A percentile compares a stretch with the other conserved stretches of the same genome.
Evolutionary conservation across 2,888 invertebrate genomes (phyloP).

Genomic region (Tenthredo livida): DNA sequence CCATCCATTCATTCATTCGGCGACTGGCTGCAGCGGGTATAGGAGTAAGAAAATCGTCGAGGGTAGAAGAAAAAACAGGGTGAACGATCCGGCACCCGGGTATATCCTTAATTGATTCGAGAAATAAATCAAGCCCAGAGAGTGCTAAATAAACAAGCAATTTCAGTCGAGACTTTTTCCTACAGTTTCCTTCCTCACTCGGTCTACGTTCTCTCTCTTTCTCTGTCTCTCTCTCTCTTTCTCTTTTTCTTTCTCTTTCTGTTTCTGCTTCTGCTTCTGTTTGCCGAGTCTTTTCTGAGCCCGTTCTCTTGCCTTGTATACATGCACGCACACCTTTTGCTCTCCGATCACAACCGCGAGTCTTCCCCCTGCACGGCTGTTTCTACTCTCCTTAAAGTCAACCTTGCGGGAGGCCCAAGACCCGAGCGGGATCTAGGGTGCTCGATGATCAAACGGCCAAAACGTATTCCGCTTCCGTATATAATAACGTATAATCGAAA

Average conservation of each 20-base stretch:
- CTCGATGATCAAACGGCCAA: not conserved
- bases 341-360: constrained; percentile 1
- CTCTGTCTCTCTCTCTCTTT: not conserved
- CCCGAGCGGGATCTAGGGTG: not conserved
- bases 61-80: constrained; percentile 32
- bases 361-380: not conserved
- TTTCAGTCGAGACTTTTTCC: constrained; percentile 41
- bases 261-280: constrained; percentile 1
- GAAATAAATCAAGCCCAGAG: constrained; percentile 60
- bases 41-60: not conserved
- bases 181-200: constrained; percentile 4
- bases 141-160: constrained; percentile 53
- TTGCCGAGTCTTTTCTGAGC: not conserved
- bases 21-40: not conserved
- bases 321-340: not conserved
- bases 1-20: not conserved
- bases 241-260: not conserved
- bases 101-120: constrained; percentile 64
- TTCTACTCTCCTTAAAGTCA: not conserved
- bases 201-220: not conserved
- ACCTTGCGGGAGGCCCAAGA: not conserved
- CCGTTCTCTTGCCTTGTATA: not conserved
- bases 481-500: not conserved
- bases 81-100: not conserved
- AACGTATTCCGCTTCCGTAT: not conserved